A percentile compares a stretch with the other conserved stretches of the same genome.
Conservation (phyloP, 2,113 vertebrate species). For the Vombatus ursinus region DNA sequence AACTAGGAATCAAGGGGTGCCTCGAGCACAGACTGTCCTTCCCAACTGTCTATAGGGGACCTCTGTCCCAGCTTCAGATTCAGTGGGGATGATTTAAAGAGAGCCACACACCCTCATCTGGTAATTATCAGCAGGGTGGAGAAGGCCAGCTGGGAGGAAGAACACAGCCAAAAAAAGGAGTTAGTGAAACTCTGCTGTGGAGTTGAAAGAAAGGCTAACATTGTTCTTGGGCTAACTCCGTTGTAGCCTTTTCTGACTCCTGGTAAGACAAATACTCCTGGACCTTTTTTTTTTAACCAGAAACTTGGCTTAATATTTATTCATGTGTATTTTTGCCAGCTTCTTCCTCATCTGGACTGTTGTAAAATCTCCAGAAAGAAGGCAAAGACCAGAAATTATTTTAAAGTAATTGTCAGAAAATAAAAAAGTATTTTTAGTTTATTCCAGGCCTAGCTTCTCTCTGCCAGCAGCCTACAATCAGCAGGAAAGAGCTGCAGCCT, state of each 20-base stretch:
- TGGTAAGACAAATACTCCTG: background rate
- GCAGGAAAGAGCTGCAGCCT: background rate
- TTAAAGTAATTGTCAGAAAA: background rate
- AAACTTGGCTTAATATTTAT: background rate
- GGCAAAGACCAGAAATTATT: background rate
- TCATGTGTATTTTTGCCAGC: background rate
- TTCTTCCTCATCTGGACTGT: background rate
- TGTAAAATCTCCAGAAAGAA: background rate
- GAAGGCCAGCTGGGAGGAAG: background rate
- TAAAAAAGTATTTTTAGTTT: background rate
- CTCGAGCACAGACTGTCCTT: background rate
- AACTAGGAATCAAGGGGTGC: background rate
- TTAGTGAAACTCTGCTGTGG: background rate
- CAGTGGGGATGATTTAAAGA: background rate
- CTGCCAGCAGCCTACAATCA: background rate
- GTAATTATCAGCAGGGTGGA: background rate
- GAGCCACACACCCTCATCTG: background rate
- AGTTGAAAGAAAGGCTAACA: background rate
- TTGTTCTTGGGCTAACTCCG: background rate
- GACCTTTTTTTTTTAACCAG: background rate
- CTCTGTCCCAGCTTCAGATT: background rate
- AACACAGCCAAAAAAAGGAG: background rate
- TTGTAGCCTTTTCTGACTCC: background rate
- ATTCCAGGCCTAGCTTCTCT: constrained; percentile 3
- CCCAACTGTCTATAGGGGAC: background rate